Percentiles rank a stretch among this genome's conserved stretches.
Conservation (phyloP, 2,113 vertebrate genomes). For the Grantiella picta region DNA sequence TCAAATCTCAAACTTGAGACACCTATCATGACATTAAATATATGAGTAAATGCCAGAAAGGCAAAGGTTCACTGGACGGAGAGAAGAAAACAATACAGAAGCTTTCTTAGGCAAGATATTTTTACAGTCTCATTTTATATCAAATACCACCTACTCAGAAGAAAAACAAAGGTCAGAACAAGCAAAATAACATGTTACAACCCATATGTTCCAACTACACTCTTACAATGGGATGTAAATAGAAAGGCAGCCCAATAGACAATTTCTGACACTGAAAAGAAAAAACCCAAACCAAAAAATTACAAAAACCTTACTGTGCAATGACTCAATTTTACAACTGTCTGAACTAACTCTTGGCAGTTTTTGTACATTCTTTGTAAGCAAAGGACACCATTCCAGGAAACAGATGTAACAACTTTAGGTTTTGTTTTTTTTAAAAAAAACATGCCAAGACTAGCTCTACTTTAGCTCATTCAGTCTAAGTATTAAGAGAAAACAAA, state of each 20-base stretch:
- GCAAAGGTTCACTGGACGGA: background rate
- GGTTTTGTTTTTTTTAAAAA: too few relatives aligned
- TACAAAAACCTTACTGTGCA: background rate
- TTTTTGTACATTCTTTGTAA: background rate
- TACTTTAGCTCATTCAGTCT: background rate
- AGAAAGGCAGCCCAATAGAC: background rate
- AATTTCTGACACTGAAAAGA: background rate
- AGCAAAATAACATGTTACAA: background rate
- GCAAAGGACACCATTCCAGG: background rate
- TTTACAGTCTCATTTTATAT: slow-evolving; percentile 3
- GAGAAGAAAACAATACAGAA: background rate
- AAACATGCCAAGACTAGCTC: background rate
- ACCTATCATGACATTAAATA: background rate
- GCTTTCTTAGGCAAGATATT: background rate
- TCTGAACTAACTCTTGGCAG: slow-evolving; percentile 31
- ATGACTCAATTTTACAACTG: background rate
- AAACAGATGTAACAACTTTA: background rate
- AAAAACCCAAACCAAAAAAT: background rate
- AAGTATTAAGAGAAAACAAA: background rate
- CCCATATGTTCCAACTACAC: background rate
- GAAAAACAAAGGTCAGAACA: background rate
- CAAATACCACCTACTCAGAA: background rate
- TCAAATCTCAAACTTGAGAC: background rate
- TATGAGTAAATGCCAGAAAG: background rate
- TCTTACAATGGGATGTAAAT: background rate